Percentiles rank a stretch among this genome's conserved stretches.
These are phyloP conservation scores for Hetaerina titia DNA, from an alignment of 2,888 invertebrate genomes.

Conservation along the genomic window DNA sequence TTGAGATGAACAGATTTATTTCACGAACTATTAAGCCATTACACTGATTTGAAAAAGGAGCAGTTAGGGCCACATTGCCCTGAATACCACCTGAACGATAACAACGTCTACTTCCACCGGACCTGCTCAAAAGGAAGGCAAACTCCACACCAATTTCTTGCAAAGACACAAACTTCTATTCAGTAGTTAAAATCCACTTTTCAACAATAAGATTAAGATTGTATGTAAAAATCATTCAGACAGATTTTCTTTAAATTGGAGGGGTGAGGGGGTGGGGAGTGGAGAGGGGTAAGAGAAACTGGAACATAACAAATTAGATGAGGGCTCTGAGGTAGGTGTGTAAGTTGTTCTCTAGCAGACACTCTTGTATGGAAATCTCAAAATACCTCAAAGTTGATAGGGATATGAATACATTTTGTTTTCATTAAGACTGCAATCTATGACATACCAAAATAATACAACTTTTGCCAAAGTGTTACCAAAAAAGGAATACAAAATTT, in stretches of 20 bases:
- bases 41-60: conserved; percentile 67
- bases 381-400: conserved; percentile 61
- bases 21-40: conserved; percentile 68
- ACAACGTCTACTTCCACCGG: conserved; percentile 67
- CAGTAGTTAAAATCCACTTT: conserved; percentile 65
- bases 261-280: neutral
- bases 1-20: conserved; percentile 68
- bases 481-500: conserved; percentile 66
- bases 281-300: conserved; percentile 47
- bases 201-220: conserved; percentile 65
- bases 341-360: conserved; percentile 64
- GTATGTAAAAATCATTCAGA: conserved; percentile 66
- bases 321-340: conserved; percentile 67
- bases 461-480: conserved; percentile 61
- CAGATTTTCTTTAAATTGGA: conserved; percentile 51
- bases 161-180: conserved; percentile 67
- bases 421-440: conserved; percentile 63
- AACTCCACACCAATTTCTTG: conserved; percentile 64
- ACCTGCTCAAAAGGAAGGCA: conserved; percentile 68
- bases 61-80: conserved; percentile 65
- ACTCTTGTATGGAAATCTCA: conserved; percentile 65
- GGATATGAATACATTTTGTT: conserved; percentile 64
- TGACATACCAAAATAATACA: conserved; percentile 67
- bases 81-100: conserved; percentile 67
- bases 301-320: conserved; percentile 65